Evolutionary conservation across 1,140 invertebrate genomes (phyloP), one percentile per base, ranked within the genome.

Genomic region (Neoseiulus cucumeris): DNA sequence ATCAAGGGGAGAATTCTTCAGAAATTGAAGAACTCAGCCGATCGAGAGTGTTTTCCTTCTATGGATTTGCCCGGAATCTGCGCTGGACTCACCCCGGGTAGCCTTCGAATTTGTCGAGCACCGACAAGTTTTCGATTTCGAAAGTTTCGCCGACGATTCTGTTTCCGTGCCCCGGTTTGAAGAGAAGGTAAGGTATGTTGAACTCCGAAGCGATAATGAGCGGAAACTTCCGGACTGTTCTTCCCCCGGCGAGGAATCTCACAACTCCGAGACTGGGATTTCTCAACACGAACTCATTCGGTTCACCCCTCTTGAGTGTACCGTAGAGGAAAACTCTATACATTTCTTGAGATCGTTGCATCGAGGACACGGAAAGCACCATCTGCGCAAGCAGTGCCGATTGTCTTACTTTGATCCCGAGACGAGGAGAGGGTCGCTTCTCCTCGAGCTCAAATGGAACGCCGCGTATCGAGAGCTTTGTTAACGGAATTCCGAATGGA

Each of bases 271-370:
- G 83, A 14, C 80, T 73, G 1, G 73, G 68, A 69, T 85, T 80
- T n/a, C 79, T 77, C 25, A 94, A 77, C 72, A 84, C 81, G 42
- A 80, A 70, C 72, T 91, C 82, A 76, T 93, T 92, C 0, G 90
- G 89, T 76, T 93, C 86, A 33, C 84, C 83, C 44, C 77, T 77
- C 79, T 93, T 93, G 25, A 94, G 73, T 0, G 90, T 92, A 12
- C 91, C 90, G 75, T 92, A 95, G 0, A 93, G 86, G 76, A 94
- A 95, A 2, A 92, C 82, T 69, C 83, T 81, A 66, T 69, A 59
- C 41, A 39, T 39, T n/a, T 9, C 9, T 9, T 6, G 33, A 9
- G 33, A 9, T 6, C 4, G 33, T n/a, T n/a, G n/a, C n/a, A n/a
- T n/a, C n/a, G n/a, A n/a, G n/a, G n/a, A n/a, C n/a, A n/a, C n/a